A percentile compares a stretch with the other conserved stretches of the same genome.
Evolutionary conservation across 2,797 vertebrate genomes (phyloP).

Genomic region (Dallia pectoralis): DNA sequence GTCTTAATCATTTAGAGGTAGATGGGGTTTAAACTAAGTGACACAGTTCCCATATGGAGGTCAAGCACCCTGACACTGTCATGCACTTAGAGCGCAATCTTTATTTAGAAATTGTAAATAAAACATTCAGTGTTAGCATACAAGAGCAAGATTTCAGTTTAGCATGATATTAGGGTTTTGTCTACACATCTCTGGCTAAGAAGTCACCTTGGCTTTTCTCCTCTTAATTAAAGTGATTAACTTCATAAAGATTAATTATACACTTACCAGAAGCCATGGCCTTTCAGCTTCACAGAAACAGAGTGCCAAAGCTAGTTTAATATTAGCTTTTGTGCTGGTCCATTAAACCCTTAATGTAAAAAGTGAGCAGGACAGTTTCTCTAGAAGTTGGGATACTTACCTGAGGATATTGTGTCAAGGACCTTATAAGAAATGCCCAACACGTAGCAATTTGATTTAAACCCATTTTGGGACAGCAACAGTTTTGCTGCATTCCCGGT

Average conservation of each 20-base stretch:
- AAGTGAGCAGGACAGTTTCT: conserved; percentile 24
- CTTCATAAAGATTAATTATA: conserved; percentile 52
- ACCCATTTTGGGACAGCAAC: background rate
- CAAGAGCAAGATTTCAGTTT: background rate
- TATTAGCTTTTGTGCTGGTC: conserved; percentile 39
- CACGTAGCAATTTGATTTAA: background rate
- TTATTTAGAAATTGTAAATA: background rate
- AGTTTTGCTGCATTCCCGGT: background rate
- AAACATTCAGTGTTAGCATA: background rate
- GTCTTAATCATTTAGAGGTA: background rate
- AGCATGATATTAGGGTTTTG: background rate
- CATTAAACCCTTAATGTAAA: conserved; percentile 38
- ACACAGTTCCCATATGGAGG: background rate
- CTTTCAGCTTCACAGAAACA: conserved; percentile 42
- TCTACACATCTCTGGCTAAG: conserved; percentile 20
- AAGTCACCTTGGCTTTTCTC: conserved; percentile 45
- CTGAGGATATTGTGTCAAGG: conserved; percentile 1
- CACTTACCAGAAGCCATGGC: conserved; percentile 30
- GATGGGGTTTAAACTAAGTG: background rate
- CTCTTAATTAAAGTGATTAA: conserved; percentile 47
- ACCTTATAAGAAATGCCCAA: background rate
- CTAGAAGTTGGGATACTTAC: background rate
- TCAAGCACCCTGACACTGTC: background rate
- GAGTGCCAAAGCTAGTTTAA: conserved; percentile 48
- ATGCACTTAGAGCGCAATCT: background rate